Evolutionary conservation across 2,113 vertebrate species (phyloP), one percentile per base, ranked within the genome.

Genomic region (Tretioscincus oriximinensis): DNA sequence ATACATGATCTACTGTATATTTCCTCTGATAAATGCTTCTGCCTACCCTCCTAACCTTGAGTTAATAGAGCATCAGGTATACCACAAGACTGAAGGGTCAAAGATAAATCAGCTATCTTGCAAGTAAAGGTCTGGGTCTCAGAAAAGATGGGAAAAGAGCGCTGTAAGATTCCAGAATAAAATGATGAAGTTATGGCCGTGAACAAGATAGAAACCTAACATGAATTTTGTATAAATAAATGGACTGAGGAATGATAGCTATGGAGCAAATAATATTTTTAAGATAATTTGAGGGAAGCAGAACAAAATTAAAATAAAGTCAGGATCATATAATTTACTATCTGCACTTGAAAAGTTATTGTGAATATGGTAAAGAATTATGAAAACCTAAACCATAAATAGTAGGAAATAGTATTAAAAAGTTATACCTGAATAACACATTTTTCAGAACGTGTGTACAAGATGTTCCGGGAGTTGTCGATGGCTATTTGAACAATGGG

Each of bases 371-470:
- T 61, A 1, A 18, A 73, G 45, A 26, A 61, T 3, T 58, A 1
- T 18, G n/a, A 45, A 54, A 80, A 54, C 24, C 24, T 5, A 21
- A 64, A 0, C 8, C 12, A 29, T 0, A 1, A 9, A 49, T 20
- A 54, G 2, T 1, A 9, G 14, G 26, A 24, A 11, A 68, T 10
- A 68, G 80, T 22, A 45, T 26, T 49, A 26, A 26, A 14, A 49
- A 20, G 31, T 26, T 86, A 54, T 94, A 98, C 98, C 95, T 99
- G 98, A 78, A 99, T 93, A 11, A 98, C 96, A 49, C 97, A 98
- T 94, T 98, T 99, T 91, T 99, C 98, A 5, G 98, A 99, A 60
- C 98, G 96, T 5, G 98, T 99, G 78, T 98, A 96, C 29, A 99
- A 94, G 64, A 95, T 97, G 87, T 98, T 98, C 81, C 97, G 93